A percentile compares a stretch with the other conserved stretches of the same genome.
Conservation (phyloP, 35 echinoderm and acorn worm species). For the Diadema setosum region DNA sequence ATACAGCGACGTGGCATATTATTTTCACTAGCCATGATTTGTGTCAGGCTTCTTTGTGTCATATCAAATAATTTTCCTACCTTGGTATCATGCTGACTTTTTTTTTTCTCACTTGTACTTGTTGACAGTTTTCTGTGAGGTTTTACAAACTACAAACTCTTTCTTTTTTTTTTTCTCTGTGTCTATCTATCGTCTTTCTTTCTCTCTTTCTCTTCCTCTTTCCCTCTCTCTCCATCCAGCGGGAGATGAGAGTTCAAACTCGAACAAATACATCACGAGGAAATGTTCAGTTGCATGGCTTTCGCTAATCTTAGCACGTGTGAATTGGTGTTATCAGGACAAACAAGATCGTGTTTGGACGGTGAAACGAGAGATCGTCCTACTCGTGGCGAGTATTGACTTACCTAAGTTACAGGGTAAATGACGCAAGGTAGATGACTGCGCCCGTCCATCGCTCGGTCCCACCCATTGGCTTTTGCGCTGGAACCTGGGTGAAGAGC, state of each 20-base stretch:
- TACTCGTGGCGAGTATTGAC: constrained; percentile 15
- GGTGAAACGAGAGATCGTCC: constrained; percentile 3
- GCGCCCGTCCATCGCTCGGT: not conserved
- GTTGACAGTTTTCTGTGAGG: too few species aligned
- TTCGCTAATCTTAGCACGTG: constrained; percentile 6
- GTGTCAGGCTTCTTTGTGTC: too few species aligned
- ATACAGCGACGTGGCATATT: too few species aligned
- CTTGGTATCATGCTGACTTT: too few species aligned
- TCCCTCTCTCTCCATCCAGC: too few species aligned
- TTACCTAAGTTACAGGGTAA: constrained; percentile 12
- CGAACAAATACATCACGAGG: not conserved
- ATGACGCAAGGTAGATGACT: not conserved
- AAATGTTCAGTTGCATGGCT: not conserved
- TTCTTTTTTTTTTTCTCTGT: too few species aligned
- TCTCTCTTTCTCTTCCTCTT: too few species aligned
- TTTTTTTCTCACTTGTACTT: too few species aligned
- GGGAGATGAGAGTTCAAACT: not conserved
- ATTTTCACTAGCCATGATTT: too few species aligned
- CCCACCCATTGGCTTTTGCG: not conserved
- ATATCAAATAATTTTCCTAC: too few species aligned
- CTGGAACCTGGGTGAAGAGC: not conserved
- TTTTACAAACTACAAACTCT: too few species aligned
- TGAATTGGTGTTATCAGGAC: constrained; percentile 28
- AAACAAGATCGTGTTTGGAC: constrained; percentile 7
- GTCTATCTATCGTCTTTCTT: too few species aligned